Evolutionary conservation across 2,888 invertebrate species (phyloP).

Genomic region (Oligia fasciuncula): DNA sequence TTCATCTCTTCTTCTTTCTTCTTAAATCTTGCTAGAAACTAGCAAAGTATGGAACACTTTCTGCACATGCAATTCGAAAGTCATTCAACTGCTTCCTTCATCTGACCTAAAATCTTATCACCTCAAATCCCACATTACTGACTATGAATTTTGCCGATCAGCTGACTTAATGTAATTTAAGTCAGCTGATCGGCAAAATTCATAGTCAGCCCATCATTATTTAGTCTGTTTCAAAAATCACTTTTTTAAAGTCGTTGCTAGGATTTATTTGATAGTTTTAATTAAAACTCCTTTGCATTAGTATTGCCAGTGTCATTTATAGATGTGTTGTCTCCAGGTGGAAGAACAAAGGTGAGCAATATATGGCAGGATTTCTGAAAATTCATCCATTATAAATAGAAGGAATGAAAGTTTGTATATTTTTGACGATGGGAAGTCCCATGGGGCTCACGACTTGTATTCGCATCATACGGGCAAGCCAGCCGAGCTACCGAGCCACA

Average conservation of each 20-base stretch:
- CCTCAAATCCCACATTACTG: neutral
- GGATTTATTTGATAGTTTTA: too few relatives aligned
- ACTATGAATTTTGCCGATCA: too few relatives aligned
- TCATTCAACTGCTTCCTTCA: neutral
- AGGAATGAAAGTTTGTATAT: neutral
- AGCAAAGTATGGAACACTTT: neutral
- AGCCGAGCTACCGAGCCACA: conserved; percentile 3
- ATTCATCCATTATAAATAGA: neutral
- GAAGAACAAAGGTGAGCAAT: too few relatives aligned
- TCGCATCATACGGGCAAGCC: neutral
- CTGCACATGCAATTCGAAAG: neutral
- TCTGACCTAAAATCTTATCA: neutral
- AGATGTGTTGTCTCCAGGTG: too few relatives aligned
- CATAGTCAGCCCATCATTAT: too few relatives aligned
- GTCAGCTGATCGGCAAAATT: too few relatives aligned
- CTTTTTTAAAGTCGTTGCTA: too few relatives aligned
- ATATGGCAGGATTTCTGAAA: neutral
- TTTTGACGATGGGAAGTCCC: neutral
- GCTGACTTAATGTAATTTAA: too few relatives aligned
- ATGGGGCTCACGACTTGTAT: neutral
- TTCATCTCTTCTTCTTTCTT: neutral
- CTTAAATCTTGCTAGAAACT: too few relatives aligned
- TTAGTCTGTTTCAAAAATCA: too few relatives aligned
- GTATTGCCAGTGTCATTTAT: too few relatives aligned
- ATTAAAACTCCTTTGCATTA: too few relatives aligned